Evolutionary conservation across 2,113 vertebrate species (phyloP), one percentile per base, ranked within the genome.

Genomic region (Ranitomeya variabilis): DNA sequence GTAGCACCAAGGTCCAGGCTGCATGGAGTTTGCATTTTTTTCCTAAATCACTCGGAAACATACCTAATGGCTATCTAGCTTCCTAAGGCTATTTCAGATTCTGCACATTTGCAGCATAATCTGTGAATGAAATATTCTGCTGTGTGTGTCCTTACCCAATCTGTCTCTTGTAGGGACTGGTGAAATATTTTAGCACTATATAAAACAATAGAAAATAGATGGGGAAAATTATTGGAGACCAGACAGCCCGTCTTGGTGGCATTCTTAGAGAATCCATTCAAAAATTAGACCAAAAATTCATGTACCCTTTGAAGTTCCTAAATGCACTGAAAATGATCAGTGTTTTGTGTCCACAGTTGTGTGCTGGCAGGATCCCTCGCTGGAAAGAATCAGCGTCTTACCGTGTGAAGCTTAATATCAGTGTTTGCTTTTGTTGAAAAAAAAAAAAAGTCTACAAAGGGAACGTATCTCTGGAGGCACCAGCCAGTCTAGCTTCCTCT

Each of bases 391-490:
- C 82, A 84, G 51, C 64, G 21, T 54, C 82, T 69, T 84, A 54
- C 82, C 82, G 82, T 71, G 82, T 84, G 64, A 84, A 84, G 82
- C 64, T 69, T 67, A 52, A 54, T 71, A 84, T 69, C 64, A 84
- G 82, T 66, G 77, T 80, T 80, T 78, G 31, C 60, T 93, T 57
- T 90, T 92, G 92, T 91, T 88, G 91, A 90, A 2, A 76, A 74
- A 74, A 76, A 51, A 51, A 76, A 45, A 0, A 89, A 89, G 89
- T 77, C 90, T 93, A 92, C 91, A 90, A 90, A 78, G 91, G 7
- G 66, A 93, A 92, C 77, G 74, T 92, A 93, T 93, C 90, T 62
- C 7, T 59, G 89, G 89, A 92, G 95, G 94, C 95, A 95, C 95
- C 95, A 0, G 23, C 55, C 92, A 93, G 95, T 96, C 95, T 96